These are phyloP conservation scores for Gadopsis bispinosus DNA, from an alignment of 2,797 vertebrate genomes.

Conservation along the genomic window DNA sequence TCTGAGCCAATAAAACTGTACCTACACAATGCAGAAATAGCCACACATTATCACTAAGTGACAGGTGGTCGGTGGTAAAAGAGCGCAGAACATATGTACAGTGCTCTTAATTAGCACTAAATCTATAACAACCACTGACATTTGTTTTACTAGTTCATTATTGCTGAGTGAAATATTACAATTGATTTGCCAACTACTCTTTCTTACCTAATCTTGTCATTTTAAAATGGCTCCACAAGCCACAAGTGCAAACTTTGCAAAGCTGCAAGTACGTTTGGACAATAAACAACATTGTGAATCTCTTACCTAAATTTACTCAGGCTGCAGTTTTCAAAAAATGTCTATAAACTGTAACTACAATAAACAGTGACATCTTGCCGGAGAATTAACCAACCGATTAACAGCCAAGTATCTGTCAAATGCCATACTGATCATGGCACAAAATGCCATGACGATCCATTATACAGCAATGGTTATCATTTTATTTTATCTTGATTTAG, in stretches of 20 bases:
- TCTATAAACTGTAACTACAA: background rate
- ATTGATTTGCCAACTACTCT: background rate
- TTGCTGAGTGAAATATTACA: background rate
- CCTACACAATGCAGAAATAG: conserved; percentile 63
- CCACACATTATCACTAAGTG: conserved; percentile 27
- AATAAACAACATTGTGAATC: background rate
- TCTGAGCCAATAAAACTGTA: conserved; percentile 65
- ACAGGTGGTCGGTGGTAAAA: conserved; percentile 15
- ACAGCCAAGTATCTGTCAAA: background rate
- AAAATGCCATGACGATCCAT: background rate
- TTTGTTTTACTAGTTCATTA: conserved; percentile 15
- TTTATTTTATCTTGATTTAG: background rate
- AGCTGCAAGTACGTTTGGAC: background rate
- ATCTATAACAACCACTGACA: conserved; percentile 10
- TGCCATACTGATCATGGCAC: background rate
- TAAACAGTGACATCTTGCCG: background rate
- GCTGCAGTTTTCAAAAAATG: background rate
- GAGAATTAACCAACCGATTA: background rate
- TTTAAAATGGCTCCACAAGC: background rate
- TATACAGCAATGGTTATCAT: too few species aligned
- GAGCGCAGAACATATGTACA: background rate
- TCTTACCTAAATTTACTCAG: background rate
- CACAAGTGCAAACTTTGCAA: background rate
- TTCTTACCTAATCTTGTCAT: background rate
- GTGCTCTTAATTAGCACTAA: conserved; percentile 7